Conservation (phyloP, 2,888 invertebrate genomes). For the Portevinia maculata region DNA sequence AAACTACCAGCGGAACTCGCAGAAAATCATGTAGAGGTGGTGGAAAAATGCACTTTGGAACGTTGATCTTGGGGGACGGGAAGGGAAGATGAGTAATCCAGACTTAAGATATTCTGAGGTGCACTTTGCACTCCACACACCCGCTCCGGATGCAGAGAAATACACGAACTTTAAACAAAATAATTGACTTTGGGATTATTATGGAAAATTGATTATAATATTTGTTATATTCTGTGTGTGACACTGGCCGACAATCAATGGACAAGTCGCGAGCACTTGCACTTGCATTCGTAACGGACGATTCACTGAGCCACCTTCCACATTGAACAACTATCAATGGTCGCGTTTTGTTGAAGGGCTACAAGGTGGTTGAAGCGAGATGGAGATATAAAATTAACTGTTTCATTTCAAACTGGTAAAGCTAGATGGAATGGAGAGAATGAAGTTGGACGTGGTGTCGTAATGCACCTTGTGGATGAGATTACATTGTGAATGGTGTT, state of each 20-base stretch:
- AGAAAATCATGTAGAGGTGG: constrained; percentile 45
- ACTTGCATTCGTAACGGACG: constrained; percentile 72
- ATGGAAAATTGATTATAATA: constrained; percentile 3
- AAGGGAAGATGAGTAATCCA: constrained; percentile 64
- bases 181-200: constrained; percentile 1
- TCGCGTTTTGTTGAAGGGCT: constrained; percentile 50
- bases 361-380: constrained; percentile 66
- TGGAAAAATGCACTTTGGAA: constrained; percentile 71
- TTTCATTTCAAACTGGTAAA: constrained; percentile 68
- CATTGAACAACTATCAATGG: constrained; percentile 51
- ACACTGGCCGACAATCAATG: constrained; percentile 52
- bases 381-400: constrained; percentile 41
- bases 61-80: constrained; percentile 49
- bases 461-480: not conserved
- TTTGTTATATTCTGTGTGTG: constrained; percentile 23
- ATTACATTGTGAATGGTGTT: constrained; percentile 4
- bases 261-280: constrained; percentile 63
- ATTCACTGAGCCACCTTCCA: constrained; percentile 65
- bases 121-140: constrained; percentile 47
- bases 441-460: constrained; percentile 23
- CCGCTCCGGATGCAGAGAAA: constrained; percentile 5
- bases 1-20: constrained; percentile 39
- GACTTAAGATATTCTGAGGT: constrained; percentile 11
- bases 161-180: constrained; percentile 25
- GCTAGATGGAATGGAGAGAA: constrained; percentile 45